Conservation (phyloP, 2,888 invertebrate genomes). For the Margaritifera margaritifera region DNA sequence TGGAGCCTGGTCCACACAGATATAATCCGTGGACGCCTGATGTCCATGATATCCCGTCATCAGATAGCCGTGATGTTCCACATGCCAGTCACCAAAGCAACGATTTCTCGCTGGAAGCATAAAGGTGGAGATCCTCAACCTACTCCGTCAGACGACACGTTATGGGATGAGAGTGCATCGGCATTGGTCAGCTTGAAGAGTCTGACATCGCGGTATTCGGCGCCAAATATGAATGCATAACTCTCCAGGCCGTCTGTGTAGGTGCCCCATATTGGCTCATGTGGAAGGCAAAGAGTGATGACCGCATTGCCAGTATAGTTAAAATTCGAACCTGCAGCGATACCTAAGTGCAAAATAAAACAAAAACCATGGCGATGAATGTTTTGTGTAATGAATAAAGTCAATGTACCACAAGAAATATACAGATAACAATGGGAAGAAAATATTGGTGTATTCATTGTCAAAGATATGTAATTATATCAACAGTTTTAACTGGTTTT, state of each 20-base stretch:
- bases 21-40: neutral
- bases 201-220: neutral
- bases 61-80: neutral
- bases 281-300: neutral
- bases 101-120: neutral
- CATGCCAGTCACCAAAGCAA: neutral
- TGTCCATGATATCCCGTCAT: neutral
- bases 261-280: neutral
- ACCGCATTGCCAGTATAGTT: neutral
- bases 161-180: neutral
- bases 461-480: no score
- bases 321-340: neutral
- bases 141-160: neutral
- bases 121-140: neutral
- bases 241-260: neutral
- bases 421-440: no score
- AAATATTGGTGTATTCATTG: no score
- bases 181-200: neutral
- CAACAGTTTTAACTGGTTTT: no score
- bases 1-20: constrained; percentile 2
- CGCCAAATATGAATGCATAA: neutral
- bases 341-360: neutral
- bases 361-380: no score
- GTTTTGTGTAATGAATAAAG: no score
- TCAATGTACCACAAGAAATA: no score